Conservation (phyloP, 2,113 vertebrate species). For the Copsychus sechellarum region DNA sequence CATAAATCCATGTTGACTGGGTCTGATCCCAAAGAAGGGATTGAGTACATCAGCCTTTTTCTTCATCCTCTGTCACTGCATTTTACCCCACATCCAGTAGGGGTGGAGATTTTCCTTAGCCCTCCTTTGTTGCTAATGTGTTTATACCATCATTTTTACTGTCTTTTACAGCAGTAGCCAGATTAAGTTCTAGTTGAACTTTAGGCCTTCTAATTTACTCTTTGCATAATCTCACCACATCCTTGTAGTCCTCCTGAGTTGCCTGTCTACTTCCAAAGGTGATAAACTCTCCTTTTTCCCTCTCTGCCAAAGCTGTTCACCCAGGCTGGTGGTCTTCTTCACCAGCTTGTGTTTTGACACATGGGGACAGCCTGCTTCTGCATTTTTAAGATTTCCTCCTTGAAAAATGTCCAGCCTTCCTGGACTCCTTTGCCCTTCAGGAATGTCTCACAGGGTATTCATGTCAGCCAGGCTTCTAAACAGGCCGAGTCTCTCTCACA, state of each 20-base stretch:
- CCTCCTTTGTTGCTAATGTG: not conserved
- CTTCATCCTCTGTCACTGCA: accelerated
- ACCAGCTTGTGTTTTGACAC: not conserved
- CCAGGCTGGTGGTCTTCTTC: not conserved
- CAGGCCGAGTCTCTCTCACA: not conserved
- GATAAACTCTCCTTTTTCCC: not conserved
- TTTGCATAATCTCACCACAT: not conserved
- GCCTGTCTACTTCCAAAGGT: not conserved
- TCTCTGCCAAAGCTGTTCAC: not conserved
- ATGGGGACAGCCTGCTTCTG: not conserved
- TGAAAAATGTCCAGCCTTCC: not conserved
- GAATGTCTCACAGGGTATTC: not conserved
- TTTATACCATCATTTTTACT: not conserved
- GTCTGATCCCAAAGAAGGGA: not conserved
- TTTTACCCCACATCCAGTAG: not conserved
- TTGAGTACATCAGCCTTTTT: not conserved
- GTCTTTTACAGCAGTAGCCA: not conserved
- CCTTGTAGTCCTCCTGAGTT: not conserved
- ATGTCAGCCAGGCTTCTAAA: not conserved
- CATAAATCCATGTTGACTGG: not conserved
- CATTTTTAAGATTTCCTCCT: not conserved
- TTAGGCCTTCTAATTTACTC: not conserved
- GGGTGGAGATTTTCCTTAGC: not conserved
- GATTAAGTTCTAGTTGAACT: not conserved
- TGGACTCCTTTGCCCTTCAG: not conserved